Base-by-base conservation (phyloP, 2,113 vertebrate genomes). In the Ameiurus melas region DNA sequence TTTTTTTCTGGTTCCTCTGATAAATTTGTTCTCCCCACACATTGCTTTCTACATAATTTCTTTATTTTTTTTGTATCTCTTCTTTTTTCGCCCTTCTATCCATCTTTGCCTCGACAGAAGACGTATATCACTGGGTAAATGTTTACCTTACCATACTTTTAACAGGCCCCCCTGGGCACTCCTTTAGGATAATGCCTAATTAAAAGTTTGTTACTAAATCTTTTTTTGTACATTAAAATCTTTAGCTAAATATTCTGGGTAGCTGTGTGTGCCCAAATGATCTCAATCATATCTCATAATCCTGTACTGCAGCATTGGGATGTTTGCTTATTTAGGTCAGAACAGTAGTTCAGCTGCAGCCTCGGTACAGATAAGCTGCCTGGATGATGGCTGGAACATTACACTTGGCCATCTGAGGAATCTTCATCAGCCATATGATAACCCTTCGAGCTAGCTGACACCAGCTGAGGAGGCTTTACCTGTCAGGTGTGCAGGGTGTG, bases 361-460 rank as follows among this genome's bases (percentile, higher is more conserved):
- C 8, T 85, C 60, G 36, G 70, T 62, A 12, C 30, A 79, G 30
- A 51, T 79, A 36, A 85, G 57, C 83, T 30, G 39, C 64, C 58
- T 78, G 70, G 81, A 88, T 78, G 70, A 73, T 36, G 22, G 25
- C 9, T 30, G 81, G 68, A 84, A 64, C 87, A 62, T 20, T 77
- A 84, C 83, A 84, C 87, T 77, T 55, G 22, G 83, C 71, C 70
- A 57, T 66, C 71, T 68, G 47, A 66, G 58, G 71, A 88, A 85
- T 43, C 87, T 78, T 84, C 81, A 84, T 36, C 20, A 78, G 87
- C 82, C 57, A 88, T 84, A 84, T 77, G 71, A 88, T 84, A 84
- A 88, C 58, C 70, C 70, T 43, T 25, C 5, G 57, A 78, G 87
- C 58, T 78, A 88, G 58, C 57, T 88, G 83, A 88, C 60, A 88